Base-by-base conservation (phyloP, 2,888 invertebrate species). In the Amphipoea lucens region DNA sequence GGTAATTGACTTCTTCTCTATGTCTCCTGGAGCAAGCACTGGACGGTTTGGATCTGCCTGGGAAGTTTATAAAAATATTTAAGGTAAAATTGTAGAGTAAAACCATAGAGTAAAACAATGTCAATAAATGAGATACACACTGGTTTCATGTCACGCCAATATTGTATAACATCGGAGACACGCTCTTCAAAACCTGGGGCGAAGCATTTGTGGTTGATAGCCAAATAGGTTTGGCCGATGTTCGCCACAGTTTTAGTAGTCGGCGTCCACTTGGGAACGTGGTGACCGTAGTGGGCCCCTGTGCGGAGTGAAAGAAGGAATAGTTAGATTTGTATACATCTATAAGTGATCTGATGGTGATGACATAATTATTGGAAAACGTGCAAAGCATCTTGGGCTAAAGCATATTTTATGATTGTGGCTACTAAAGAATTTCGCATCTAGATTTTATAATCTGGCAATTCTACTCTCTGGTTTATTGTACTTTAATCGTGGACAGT, bases 21-120 rank as follows among this genome's bases (percentile, higher is more conserved):
- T 2, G 20, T 81, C 80, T 36, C 80, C 80, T 60, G 80, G 80
- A n/a, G 80, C 76, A 11, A 81, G 11, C 7, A 81, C 83, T 76
- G 80, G 80, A 0, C 3, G 0, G 6, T 20, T 57, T 57, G 68
- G 80, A 57, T 81, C 48, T n/a, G 77, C 29, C 80, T 81, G 29
- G 20, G 0, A 63, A 68, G 29, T 57, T 36, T 11, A 65, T n/a
- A 63, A 60, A 74, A 66, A 57, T 65, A 17, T 66, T 23, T 23
- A 57, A 57, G 23, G 23, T 57, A 57, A 57, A 57, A 57, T 23
- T 48, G 45, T 45, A 45, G 45, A 45, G 11, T 57, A 57, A 57
- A 57, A 23, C 57, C 12, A 12, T 48, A 63, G 11, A 48, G n/a
- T 63, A 51, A 76, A 29, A 62, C 40, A 62, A 76, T 42, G 42